Conservation (phyloP, 2,888 invertebrate genomes). For the Brachyopa scutellaris region DNA sequence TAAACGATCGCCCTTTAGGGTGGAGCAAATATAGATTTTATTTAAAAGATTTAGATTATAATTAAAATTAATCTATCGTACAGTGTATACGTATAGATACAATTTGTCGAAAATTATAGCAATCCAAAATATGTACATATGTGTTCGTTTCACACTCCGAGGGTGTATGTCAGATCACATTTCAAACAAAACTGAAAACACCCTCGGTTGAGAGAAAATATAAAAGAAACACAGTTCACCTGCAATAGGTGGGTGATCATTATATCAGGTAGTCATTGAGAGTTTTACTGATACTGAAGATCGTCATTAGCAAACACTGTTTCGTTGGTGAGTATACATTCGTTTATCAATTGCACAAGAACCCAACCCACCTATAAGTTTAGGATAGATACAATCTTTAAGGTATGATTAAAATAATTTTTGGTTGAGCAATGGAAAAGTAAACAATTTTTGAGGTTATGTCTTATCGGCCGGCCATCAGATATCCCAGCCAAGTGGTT, state of each 20-base stretch:
- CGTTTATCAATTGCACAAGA: conserved; percentile 40
- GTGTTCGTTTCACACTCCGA: not conserved
- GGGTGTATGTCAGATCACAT: conserved; percentile 39
- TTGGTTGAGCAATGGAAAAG: conserved; percentile 65
- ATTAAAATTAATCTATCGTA: not conserved
- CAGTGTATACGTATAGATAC: not conserved
- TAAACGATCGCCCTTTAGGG: too few species aligned
- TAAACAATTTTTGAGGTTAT: conserved; percentile 50
- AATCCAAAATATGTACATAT: not conserved
- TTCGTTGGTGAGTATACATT: conserved; percentile 7
- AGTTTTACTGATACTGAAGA: conserved; percentile 28
- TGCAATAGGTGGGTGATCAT: conserved; percentile 54
- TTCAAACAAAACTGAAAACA: conserved; percentile 26
- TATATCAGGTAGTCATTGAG: conserved; percentile 53
- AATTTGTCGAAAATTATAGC: conserved; percentile 19
- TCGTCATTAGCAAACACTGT: conserved; percentile 54
- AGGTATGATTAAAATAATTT: conserved; percentile 54
- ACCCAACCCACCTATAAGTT: conserved; percentile 44
- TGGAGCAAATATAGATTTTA: too few species aligned
- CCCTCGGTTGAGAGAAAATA: conserved; percentile 13
- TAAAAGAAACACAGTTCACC: conserved; percentile 29
- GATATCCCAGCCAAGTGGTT: conserved; percentile 25
- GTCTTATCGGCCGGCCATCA: conserved; percentile 51
- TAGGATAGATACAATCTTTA: conserved; percentile 51
- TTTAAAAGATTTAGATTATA: too few species aligned